Evolutionary conservation across 2,113 vertebrate species (phyloP), one percentile per base, ranked within the genome.

Genomic region (Kryptolebias marmoratus): DNA sequence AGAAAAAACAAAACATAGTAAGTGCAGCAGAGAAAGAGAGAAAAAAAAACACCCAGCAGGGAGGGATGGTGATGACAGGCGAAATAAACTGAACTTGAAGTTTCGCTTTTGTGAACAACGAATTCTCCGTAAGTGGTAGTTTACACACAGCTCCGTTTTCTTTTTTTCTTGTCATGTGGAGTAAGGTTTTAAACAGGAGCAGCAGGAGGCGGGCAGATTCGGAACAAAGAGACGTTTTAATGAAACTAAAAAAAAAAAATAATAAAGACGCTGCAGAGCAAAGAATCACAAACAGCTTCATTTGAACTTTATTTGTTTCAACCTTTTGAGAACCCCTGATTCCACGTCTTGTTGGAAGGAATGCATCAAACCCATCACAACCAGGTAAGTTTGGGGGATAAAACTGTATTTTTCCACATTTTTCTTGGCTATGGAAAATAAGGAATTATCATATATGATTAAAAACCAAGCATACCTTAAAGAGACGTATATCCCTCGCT

Each of bases 261-360:
- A 22, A 53, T 53, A 53, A 53, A 53, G 7, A 5, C 1, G 15
- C 31, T n/a, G 14, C 12, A 8, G 55, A 31, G 55, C 27, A 14
- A 57, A 31, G 55, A 57, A 16, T 28, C 27, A 22, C 8, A 56
- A 31, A 56, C 22, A 22, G 22, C 22, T 22, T 22, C 22, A 22
- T 48, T 49, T 68, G 16, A 65, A 13, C 47, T 55, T 84, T 59
- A 73, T 67, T 79, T 0, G 73, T 84, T 73, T 44, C 74, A 56
- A 6, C 44, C 63, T 49, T 4, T 18, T 49, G 16, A 49, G 16
- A 64, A 62, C 61, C 68, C n/a, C 27, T 55, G 27, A 30, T 55
- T 16, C 8, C 39, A 61, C 31, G n/a, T 47, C 58, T 73, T 67
- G 36, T 3, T n/a, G 9, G 53, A 64, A 30, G 42, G 13, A 27